Percentiles rank a stretch among this genome's conserved stretches.
Evolutionary conservation across 2,113 vertebrate genomes (phyloP).

Genomic region (Scophthalmus maximus): DNA sequence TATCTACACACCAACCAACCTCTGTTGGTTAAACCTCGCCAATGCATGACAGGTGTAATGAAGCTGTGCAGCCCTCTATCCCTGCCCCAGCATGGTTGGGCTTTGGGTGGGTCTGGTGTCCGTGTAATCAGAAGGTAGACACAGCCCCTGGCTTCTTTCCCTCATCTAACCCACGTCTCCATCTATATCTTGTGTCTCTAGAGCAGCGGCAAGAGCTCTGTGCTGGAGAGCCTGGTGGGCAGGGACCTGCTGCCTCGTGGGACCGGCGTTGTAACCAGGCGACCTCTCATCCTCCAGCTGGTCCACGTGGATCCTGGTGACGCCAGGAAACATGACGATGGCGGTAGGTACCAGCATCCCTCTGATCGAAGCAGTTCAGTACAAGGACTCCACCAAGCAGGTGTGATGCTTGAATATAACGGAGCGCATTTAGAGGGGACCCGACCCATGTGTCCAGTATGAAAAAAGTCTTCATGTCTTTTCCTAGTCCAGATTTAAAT

Average conservation of each 20-base stretch:
- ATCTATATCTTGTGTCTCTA: conserved; percentile 75
- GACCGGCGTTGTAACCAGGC: conserved; percentile 94
- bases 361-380: background rate
- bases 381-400: background rate
- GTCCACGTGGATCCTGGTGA: conserved; percentile 93
- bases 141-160: background rate
- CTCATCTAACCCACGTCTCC: background rate
- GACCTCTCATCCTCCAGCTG: conserved; percentile 96
- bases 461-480: background rate
- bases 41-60: conserved; percentile 12
- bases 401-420: background rate
- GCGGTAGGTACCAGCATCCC: conserved; percentile 78
- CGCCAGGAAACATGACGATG: conserved; percentile 91
- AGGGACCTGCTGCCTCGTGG: conserved; percentile 95
- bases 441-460: no score
- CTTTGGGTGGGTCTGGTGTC: background rate
- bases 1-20: background rate
- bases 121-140: no score
- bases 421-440: no score
- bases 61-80: conserved; percentile 4
- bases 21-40: conserved; percentile 14
- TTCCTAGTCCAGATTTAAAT: conserved; percentile 5
- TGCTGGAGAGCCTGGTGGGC: conserved; percentile 97
- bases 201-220: conserved; percentile 99
- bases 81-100: background rate